These are phyloP conservation scores for Crypturellus tataupa DNA, from an alignment of 2,797 vertebrate genomes.

Conservation along the genomic window DNA sequence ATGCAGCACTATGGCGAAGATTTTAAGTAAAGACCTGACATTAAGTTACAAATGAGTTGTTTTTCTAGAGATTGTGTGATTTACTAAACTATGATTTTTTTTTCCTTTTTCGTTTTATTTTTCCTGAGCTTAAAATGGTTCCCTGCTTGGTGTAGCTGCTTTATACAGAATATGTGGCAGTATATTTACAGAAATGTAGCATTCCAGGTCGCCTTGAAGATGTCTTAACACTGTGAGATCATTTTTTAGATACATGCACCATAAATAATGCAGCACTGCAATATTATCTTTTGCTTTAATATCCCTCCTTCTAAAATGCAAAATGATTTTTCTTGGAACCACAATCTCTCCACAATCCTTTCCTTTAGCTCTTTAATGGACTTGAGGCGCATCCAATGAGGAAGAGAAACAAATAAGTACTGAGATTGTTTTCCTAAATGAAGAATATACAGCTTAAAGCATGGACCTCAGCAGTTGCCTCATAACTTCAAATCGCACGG, in stretches of 20 bases:
- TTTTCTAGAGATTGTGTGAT: background rate
- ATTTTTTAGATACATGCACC: background rate
- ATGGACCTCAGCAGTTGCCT: background rate
- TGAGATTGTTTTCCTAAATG: background rate
- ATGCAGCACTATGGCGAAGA: background rate
- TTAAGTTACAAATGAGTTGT: background rate
- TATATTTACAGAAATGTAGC: background rate
- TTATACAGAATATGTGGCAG: background rate
- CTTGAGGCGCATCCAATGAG: background rate
- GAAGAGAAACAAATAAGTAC: background rate
- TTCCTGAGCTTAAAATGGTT: background rate
- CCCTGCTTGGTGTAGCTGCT: background rate
- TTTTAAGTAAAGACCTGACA: background rate
- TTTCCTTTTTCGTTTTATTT: background rate
- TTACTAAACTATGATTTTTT: background rate
- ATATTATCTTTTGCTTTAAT: background rate
- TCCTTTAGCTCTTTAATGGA: background rate
- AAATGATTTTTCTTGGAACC: background rate
- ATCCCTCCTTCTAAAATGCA: background rate
- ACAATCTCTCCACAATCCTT: background rate
- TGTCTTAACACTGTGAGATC: background rate
- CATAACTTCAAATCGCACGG: background rate
- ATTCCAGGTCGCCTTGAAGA: background rate
- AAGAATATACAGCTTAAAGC: background rate
- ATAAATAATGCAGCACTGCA: slow-evolving; percentile 4